phyloP scores from a whole-genome alignment of 2,888 invertebrate species.

The Eupithecia centaureata region DNA sequence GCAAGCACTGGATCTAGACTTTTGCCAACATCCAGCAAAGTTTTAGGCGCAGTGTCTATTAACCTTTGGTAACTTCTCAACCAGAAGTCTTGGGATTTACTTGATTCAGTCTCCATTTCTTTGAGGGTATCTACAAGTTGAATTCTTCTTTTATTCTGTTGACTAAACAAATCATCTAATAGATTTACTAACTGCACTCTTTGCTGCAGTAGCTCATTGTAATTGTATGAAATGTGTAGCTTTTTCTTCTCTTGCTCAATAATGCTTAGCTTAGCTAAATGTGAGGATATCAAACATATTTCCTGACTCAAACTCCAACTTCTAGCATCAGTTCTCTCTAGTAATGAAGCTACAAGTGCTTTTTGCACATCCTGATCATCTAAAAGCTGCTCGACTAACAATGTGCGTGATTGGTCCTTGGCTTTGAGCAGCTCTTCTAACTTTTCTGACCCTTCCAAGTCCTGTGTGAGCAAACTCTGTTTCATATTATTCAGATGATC shows the following conservation, averaged over 20 bases:
- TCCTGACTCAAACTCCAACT: constrained; percentile 91
- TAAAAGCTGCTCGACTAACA: constrained; percentile 85
- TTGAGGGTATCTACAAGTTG: constrained; percentile 87
- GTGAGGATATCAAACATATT: constrained; percentile 88
- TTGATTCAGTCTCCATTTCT: constrained; percentile 87
- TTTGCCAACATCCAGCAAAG: constrained; percentile 84
- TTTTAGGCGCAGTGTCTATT: constrained; percentile 89
- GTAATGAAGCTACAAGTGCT: constrained; percentile 87
- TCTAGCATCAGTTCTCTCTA: constrained; percentile 89
- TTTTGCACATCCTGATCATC: constrained; percentile 89
- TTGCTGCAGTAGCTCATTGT: constrained; percentile 88
- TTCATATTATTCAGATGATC: constrained; percentile 86
- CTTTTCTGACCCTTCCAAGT: constrained; percentile 85
- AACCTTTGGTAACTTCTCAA: constrained; percentile 92
- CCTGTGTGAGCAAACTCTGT: constrained; percentile 83
- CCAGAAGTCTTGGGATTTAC: constrained; percentile 86
- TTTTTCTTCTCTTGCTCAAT: constrained; percentile 89
- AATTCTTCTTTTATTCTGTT: constrained; percentile 86
- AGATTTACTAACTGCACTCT: constrained; percentile 87
- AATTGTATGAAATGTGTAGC: constrained; percentile 86
- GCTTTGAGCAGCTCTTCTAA: constrained; percentile 84
- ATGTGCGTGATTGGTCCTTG: constrained; percentile 85
- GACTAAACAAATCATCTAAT: constrained; percentile 87
- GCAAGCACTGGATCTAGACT: constrained; percentile 87
- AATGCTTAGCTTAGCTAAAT: constrained; percentile 88